Evolutionary conservation across 2,113 vertebrate species (phyloP).

Genomic region (Melanotaenia duboulayi): DNA sequence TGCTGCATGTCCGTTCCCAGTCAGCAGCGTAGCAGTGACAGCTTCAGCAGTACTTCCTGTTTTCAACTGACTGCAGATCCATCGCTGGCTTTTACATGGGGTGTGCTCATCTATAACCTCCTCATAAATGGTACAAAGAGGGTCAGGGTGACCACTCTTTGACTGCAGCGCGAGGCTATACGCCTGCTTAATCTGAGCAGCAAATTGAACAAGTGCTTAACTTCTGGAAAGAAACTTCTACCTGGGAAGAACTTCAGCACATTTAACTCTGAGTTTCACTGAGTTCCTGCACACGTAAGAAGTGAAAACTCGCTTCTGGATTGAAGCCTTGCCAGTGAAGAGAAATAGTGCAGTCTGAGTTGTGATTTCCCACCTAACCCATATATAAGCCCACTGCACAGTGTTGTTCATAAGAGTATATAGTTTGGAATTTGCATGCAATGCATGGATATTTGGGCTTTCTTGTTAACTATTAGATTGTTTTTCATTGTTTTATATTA

Average conservation of each 20-base stretch:
- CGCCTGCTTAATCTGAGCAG: conserved; percentile 44
- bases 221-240: conserved; percentile 48
- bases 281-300: conserved; percentile 5
- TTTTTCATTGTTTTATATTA: neutral
- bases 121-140: conserved; percentile 55
- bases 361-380: neutral
- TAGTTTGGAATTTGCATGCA: too few relatives aligned
- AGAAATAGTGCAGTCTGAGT: neutral
- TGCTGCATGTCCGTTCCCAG: conserved; percentile 56
- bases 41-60: conserved; percentile 63
- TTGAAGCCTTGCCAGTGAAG: neutral
- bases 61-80: conserved; percentile 68
- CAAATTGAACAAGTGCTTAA: conserved; percentile 42
- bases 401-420: neutral
- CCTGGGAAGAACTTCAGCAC: conserved; percentile 53
- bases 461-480: neutral
- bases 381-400: neutral
- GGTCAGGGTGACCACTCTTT: conserved; percentile 54
- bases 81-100: conserved; percentile 59
- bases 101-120: conserved; percentile 60
- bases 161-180: conserved; percentile 49
- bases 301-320: neutral
- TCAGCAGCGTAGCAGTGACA: conserved; percentile 55
- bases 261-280: conserved; percentile 30
- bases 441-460: too few relatives aligned